Base-by-base conservation (phyloP, 2,888 invertebrate species). In the Drosophila tripunctata region DNA sequence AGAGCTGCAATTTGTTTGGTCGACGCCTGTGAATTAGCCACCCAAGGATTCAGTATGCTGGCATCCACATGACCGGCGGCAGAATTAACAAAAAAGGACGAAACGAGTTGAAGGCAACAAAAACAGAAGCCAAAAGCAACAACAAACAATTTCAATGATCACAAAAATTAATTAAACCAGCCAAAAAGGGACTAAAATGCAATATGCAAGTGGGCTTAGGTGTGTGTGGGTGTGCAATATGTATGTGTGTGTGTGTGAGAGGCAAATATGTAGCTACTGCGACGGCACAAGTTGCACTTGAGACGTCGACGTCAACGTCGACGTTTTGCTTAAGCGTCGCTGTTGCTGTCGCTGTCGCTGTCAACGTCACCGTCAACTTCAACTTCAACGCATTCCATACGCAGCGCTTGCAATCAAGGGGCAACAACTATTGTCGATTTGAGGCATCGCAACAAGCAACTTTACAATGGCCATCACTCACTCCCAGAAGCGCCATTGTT, bases 151-250 rank as follows among this genome's bases (percentile, higher is more conserved):
- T 88, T 82, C 84, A 87, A 78, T 90, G 89, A 89, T 88, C 87
- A 89, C 89, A 88, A 90, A 89, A 90, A 90, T 90, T 90, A 90
- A 90, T 90, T 90, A 90, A 90, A 87, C 81, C 87, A 65, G 63
- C 55, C 47, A 33, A 48, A 33, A 48, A 48, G 51, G 36, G 43
- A 51, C 41, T 62, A 45, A 54, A 70, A 41, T 40, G 17, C 24
- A 35, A 24, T 38, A 31, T 33, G 24, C 35, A 22, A 41, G 55
- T 43, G 51, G 47, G 41, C 45, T 41, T 57, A 17, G 38, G 21
- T 51, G 19, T 38, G 36, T 41, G 38, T 63, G 57, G 40, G 35
- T 35, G 40, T 47, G 41, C 33, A 35, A 6, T 19, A 35, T 12
- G 14, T 40, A 27, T 55, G 7, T 38, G 41, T 40, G 27, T 27